Evolutionary conservation across 2,113 vertebrate genomes (phyloP).

Genomic region (Podocnemis expansa): DNA sequence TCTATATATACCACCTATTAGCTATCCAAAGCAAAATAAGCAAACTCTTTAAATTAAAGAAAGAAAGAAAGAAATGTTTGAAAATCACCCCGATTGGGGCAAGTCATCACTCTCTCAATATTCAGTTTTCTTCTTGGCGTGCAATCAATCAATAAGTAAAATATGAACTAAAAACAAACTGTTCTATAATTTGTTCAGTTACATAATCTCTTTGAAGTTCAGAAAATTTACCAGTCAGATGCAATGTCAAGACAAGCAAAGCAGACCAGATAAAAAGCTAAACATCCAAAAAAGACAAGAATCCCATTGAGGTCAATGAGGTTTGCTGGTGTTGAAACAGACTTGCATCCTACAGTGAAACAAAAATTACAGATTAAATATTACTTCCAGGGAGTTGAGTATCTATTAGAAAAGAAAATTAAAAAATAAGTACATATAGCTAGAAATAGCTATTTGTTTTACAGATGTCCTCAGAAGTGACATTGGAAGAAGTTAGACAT

Average conservation of each 20-base stretch:
- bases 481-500: not conserved
- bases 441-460: not conserved
- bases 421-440: not conserved
- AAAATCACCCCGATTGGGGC: not conserved
- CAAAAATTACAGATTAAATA: not conserved
- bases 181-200: not conserved
- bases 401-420: not conserved
- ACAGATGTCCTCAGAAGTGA: not conserved
- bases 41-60: not conserved
- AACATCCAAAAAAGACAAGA: not conserved
- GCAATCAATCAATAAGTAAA: not conserved
- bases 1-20: constrained; percentile 27
- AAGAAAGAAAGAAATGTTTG: not conserved
- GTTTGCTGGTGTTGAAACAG: not conserved
- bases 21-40: not conserved
- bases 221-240: not conserved
- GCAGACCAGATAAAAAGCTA: not conserved
- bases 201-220: not conserved
- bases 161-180: not conserved
- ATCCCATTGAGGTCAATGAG: not conserved
- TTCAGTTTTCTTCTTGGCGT: not conserved
- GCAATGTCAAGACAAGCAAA: not conserved
- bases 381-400: not conserved
- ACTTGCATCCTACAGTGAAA: not conserved
- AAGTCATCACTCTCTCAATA: not conserved